Conservation (phyloP, 1,140 invertebrate genomes). For the Homalodisca vitripennis region DNA sequence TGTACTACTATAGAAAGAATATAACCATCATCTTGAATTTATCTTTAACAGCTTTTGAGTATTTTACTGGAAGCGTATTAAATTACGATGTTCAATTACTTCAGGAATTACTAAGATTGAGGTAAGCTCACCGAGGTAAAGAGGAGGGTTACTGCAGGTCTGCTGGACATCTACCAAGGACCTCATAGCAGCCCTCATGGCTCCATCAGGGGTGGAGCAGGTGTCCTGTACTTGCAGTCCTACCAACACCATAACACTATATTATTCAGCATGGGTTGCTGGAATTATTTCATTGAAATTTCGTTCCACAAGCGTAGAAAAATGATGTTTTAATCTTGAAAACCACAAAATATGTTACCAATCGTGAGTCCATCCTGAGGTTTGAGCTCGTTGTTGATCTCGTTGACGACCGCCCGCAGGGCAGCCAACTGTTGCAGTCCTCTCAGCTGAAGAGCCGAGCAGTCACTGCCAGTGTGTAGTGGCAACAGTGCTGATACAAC, state of each 20-base stretch:
- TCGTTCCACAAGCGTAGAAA: no score
- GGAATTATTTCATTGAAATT: no score
- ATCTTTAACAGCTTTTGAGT: no score
- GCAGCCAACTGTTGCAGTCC: slow-evolving; percentile 35
- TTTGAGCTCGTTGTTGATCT: slow-evolving; percentile 28
- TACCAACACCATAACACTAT: slow-evolving; percentile 34
- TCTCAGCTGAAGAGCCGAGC: slow-evolving; percentile 21
- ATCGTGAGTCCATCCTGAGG: slow-evolving; percentile 26
- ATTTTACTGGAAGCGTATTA: no score
- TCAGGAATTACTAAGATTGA: no score
- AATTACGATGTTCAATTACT: no score
- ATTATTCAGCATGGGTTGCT: no score
- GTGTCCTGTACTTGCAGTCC: slow-evolving; percentile 48
- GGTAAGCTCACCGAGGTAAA: slow-evolving; percentile 49
- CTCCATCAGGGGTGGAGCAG: slow-evolving; percentile 47
- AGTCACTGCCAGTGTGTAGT: slow-evolving; percentile 28
- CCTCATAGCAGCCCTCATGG: slow-evolving; percentile 49
- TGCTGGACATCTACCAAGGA: slow-evolving; percentile 47
- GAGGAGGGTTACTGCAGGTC: slow-evolving; percentile 48
- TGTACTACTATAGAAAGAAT: no score
- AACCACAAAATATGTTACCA: no score
- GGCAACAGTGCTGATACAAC: slow-evolving; percentile 31
- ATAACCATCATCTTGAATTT: no score
- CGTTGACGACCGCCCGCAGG: slow-evolving; percentile 25
- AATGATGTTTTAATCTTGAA: no score